Evolutionary conservation across 2,113 vertebrate genomes (phyloP), one percentile per base, ranked within the genome.

Genomic region (Siniperca knerii): DNA sequence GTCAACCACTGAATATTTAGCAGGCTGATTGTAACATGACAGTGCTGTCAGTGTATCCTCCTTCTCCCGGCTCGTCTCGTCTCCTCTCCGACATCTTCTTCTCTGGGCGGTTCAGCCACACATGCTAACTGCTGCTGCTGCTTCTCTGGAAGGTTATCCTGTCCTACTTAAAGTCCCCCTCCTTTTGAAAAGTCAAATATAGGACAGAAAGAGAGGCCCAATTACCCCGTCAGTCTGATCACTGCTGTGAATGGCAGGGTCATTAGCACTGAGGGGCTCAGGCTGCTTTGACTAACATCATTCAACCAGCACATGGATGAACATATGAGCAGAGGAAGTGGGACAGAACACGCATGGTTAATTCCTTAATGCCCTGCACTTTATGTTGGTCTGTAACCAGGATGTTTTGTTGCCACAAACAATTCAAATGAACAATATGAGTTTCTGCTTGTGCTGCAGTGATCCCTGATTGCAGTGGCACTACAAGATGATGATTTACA

Each of bases 141-240:
- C 75, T 73, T 85, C 88, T 89, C 82, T 86, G 70, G 86, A 94
- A 95, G 94, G 94, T 93, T 93, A 87, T 90, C 84, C 90, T 94
- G 94, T 92, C 94, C 93, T 95, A 95, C 92, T 94, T 94, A 77
- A 77, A 86, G 77, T 72, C 87, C 84, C 87, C 87, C 70, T 50
- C 82, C 85, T 90, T 91, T 91, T 87, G 74, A 90, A 83, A 89
- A 90, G 89, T 93, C 91, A 93, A 93, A 95, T 93, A 92, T 94
- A 94, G 93, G 92, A 89, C 93, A 92, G 90, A 87, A 93, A 90
- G 82, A 66, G 77, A 94, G 90, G 76, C 92, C 92, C 90, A 93
- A 62, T 92, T 92, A 91, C 86, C 84, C 88, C 65, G 55, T 89
- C 84, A 85, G 78, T 81, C 77, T 87, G 91, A 91, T 93, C 83